These are phyloP conservation scores for Sthenelais limicola DNA, from an alignment of 2,888 invertebrate species.

Conservation along the genomic window DNA sequence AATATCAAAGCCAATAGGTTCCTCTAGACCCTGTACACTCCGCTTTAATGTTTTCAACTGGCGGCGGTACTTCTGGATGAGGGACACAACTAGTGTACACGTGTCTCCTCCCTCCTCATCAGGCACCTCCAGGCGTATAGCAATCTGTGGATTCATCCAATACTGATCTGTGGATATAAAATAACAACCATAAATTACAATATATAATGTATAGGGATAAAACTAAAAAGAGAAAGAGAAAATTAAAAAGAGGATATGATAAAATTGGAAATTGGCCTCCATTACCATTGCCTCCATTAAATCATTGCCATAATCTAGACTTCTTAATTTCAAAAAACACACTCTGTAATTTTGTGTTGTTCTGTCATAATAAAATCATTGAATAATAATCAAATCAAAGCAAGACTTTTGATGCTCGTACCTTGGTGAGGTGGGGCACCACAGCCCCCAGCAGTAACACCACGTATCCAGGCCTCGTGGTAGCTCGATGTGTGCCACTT, in stretches of 20 bases:
- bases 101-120: conserved; percentile 48
- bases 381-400: too few species aligned
- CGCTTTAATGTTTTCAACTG: conserved; percentile 18
- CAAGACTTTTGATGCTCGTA: too few species aligned
- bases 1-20: conserved; percentile 49
- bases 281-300: too few species aligned
- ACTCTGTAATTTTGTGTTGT: too few species aligned
- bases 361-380: too few species aligned
- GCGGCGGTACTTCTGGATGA: conserved; percentile 84
- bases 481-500: conserved; percentile 42
- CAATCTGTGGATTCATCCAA: conserved; percentile 68
- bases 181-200: too few species aligned
- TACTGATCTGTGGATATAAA: conserved; percentile 41
- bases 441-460: conserved; percentile 52
- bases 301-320: too few species aligned
- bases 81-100: conserved; percentile 93
- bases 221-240: too few species aligned
- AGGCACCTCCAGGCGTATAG: conserved; percentile 53
- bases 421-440: conserved; percentile 48
- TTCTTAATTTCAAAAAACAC: too few species aligned
- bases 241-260: too few species aligned
- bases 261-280: too few species aligned
- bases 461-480: conserved; percentile 50
- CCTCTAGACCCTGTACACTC: conserved; percentile 40
- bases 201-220: too few species aligned